Percentiles rank a stretch among this genome's conserved stretches.
phyloP scores from a whole-genome alignment of 2,888 invertebrate species.

The Xestobium rufovillosum region DNA sequence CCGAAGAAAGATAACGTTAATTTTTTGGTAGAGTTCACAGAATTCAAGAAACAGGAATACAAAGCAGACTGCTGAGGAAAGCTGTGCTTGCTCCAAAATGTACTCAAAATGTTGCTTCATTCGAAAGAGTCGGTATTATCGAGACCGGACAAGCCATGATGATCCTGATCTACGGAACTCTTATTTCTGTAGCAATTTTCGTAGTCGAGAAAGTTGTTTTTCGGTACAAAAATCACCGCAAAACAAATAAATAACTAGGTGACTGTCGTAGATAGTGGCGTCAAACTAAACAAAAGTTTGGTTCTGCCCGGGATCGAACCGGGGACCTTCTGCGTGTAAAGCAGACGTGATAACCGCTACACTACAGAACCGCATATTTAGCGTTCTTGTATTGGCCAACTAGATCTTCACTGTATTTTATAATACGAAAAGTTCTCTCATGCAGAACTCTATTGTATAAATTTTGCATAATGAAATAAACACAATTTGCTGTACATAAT shows the following conservation, averaged over 20 bases:
- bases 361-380: constrained; percentile 56
- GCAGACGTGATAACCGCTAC: constrained; percentile 75
- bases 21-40: constrained; percentile 7
- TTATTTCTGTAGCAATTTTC: constrained; percentile 22
- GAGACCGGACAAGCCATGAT: constrained; percentile 30
- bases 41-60: constrained; percentile 29
- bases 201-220: constrained; percentile 17
- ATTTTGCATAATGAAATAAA: too few species aligned
- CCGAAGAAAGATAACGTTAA: not conserved
- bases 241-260: too few species aligned
- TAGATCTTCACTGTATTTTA: too few species aligned
- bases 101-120: constrained; percentile 29
- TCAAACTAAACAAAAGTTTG: too few species aligned
- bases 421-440: too few species aligned
- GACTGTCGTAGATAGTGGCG: too few species aligned
- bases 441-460: too few species aligned
- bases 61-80: constrained; percentile 23
- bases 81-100: too few species aligned
- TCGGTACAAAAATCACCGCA: too few species aligned
- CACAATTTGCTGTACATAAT: too few species aligned
- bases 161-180: constrained; percentile 26
- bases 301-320: constrained; percentile 61
- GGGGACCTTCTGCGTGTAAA: constrained; percentile 71
- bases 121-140: constrained; percentile 30
- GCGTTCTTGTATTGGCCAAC: too few species aligned